These are phyloP conservation scores for Empidonax traillii DNA, from an alignment of 2,113 vertebrate species.

Conservation along the genomic window DNA sequence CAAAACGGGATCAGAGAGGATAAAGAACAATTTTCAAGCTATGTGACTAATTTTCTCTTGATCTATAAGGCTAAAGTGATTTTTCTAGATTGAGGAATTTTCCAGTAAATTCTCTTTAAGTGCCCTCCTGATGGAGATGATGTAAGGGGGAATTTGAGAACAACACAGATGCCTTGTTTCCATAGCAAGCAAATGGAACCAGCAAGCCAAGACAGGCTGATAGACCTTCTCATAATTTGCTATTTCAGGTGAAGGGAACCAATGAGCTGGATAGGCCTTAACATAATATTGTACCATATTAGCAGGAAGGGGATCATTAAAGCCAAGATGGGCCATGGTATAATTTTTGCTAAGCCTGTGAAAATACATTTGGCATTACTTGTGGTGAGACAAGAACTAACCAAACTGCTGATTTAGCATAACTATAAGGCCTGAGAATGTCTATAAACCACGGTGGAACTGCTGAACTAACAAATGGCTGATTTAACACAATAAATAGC, in stretches of 20 bases:
- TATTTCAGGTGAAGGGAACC: constrained; percentile 28
- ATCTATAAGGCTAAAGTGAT: not conserved
- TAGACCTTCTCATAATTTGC: not conserved
- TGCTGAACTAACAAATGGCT: constrained; percentile 63
- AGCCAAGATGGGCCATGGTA: not conserved
- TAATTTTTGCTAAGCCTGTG: not conserved
- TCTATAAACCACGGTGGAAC: not conserved
- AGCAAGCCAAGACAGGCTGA: not conserved
- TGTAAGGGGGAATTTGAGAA: not conserved
- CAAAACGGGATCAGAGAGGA: not conserved
- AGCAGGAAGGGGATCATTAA: constrained; percentile 30
- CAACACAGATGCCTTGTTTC: not conserved
- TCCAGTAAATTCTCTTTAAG: not conserved
- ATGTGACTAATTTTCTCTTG: not conserved
- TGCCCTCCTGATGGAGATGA: not conserved
- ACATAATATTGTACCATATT: not conserved
- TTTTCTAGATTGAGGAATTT: not conserved
- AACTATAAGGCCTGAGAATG: not conserved
- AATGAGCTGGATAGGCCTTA: constrained; percentile 7
- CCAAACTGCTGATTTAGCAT: constrained; percentile 41
- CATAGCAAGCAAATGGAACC: not conserved
- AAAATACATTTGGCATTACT: constrained; percentile 40
- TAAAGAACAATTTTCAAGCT: not conserved
- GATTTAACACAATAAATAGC: constrained; percentile 63
- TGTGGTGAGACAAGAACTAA: constrained; percentile 23